Evolutionary conservation across 2,888 invertebrate species (phyloP).

Genomic region (Acleris holmiana): DNA sequence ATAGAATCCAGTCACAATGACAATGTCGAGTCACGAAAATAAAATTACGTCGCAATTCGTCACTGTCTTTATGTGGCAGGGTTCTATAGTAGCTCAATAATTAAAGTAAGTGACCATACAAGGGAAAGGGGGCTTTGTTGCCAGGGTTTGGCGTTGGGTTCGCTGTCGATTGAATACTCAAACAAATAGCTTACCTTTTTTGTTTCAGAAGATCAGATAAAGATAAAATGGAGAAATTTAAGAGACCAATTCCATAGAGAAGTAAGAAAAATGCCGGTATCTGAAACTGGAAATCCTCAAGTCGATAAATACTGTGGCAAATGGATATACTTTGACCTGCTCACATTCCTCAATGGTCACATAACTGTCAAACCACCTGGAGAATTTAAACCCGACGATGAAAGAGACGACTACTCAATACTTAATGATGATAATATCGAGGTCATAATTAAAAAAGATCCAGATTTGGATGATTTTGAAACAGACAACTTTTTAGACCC

Average conservation of each 20-base stretch:
- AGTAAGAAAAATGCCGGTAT: constrained; percentile 23
- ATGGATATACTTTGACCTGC: constrained; percentile 25
- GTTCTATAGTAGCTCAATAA: too few species aligned
- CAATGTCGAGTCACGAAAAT: too few species aligned
- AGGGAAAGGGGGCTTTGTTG: too few species aligned
- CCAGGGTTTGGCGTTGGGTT: too few species aligned
- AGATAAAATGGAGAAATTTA: constrained; percentile 30
- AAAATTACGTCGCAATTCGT: too few species aligned
- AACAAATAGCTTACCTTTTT: background rate
- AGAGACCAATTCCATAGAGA: constrained; percentile 32
- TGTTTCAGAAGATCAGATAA: constrained; percentile 34
- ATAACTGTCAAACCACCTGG: constrained; percentile 8
- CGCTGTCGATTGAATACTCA: too few species aligned
- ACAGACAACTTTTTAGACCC: constrained; percentile 19
- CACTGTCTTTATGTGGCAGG: too few species aligned
- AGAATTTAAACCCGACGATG: constrained; percentile 4
- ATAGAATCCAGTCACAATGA: too few species aligned
- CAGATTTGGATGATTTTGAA: constrained; percentile 24
- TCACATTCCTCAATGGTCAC: constrained; percentile 29
- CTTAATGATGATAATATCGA: background rate
- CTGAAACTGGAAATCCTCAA: constrained; percentile 7
- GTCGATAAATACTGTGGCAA: constrained; percentile 28
- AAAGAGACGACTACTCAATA: background rate
- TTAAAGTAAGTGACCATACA: too few species aligned
- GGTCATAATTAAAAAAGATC: constrained; percentile 21